Conservation (phyloP, 37 sponge, comb jelly and placozoan genomes). For the Axinella damicornis region DNA sequence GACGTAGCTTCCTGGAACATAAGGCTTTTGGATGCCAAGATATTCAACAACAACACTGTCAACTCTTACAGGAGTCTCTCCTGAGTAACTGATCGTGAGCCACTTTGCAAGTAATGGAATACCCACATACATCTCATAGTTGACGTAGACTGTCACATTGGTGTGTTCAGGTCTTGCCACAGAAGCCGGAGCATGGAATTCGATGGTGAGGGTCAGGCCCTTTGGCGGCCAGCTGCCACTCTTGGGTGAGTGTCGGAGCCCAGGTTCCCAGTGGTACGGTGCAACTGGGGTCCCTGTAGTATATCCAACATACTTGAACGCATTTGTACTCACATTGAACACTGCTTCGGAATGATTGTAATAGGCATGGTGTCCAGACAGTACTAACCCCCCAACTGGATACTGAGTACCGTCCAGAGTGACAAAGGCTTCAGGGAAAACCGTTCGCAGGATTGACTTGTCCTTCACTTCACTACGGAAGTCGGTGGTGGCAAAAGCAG, state of each 20-base stretch:
- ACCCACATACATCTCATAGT: constrained; percentile 74
- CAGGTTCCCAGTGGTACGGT: constrained; percentile 68
- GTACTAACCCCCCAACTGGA: constrained; percentile 42
- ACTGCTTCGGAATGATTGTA: constrained; percentile 11
- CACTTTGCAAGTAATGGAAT: constrained; percentile 68
- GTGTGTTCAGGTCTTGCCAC: constrained; percentile 35
- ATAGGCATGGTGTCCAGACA: constrained; percentile 29
- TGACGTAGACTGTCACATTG: constrained; percentile 21
- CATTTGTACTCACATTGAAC: background rate
- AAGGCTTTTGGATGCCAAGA: constrained; percentile 55
- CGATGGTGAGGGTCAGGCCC: constrained; percentile 41
- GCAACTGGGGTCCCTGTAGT: constrained; percentile 19
- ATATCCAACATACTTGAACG: background rate
- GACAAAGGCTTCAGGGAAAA: constrained; percentile 34
- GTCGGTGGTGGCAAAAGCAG: constrained; percentile 55
- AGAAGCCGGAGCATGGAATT: constrained; percentile 25
- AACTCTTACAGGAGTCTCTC: constrained; percentile 15
- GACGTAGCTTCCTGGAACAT: constrained; percentile 6
- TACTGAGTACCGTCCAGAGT: constrained; percentile 53
- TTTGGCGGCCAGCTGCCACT: constrained; percentile 57
- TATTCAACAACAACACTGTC: constrained; percentile 19
- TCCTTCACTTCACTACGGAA: constrained; percentile 15
- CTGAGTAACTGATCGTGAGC: constrained; percentile 39
- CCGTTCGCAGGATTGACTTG: constrained; percentile 27
- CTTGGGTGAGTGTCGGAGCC: constrained; percentile 49